A percentile compares a stretch with the other conserved stretches of the same genome.
phyloP scores from a whole-genome alignment of 2,888 invertebrate genomes.

The Andrena bicolor region DNA sequence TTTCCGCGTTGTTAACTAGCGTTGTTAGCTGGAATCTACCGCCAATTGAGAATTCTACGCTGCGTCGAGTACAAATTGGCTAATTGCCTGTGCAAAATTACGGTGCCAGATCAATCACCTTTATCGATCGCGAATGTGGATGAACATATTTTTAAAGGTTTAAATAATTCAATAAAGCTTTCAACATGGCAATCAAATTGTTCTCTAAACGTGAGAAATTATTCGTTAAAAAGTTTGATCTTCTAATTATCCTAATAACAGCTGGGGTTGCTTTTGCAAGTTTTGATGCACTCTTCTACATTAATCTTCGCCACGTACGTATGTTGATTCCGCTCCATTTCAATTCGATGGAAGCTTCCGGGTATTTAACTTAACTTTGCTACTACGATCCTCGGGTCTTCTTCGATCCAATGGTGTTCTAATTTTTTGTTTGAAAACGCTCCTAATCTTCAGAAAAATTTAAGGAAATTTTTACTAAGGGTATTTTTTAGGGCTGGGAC shows the following conservation, averaged over 20 bases:
- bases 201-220: not conserved
- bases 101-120: conserved; percentile 6
- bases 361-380: too few species aligned
- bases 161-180: not conserved
- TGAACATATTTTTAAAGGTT: not conserved
- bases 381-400: too few species aligned
- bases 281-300: too few species aligned
- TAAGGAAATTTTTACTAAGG: too few species aligned
- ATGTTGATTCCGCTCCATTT: too few species aligned
- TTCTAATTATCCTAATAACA: conserved; percentile 1
- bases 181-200: not conserved
- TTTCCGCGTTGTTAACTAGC: not conserved
- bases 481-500: too few species aligned
- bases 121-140: not conserved
- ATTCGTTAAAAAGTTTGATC: not conserved
- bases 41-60: conserved; percentile 13
- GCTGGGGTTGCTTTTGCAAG: too few species aligned
- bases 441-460: too few species aligned
- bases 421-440: too few species aligned
- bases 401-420: too few species aligned
- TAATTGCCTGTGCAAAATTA: conserved; percentile 19
- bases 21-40: conserved; percentile 7
- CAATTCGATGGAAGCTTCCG: too few species aligned
- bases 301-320: too few species aligned
- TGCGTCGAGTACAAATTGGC: not conserved